Base-by-base conservation (phyloP, 2,888 invertebrate species). In the Drosophila ustulata region DNA sequence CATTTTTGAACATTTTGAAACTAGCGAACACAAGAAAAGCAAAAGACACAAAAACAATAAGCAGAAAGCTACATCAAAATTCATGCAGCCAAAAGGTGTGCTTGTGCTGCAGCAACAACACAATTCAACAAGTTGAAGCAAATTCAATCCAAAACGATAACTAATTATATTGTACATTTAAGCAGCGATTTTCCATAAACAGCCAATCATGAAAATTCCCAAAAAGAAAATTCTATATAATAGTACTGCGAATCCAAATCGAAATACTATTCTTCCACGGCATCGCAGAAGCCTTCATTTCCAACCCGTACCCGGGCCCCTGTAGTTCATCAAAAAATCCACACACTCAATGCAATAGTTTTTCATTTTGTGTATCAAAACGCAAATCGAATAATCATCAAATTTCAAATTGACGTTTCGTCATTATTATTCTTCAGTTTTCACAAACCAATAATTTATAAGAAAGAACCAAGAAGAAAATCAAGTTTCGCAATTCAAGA, bases 291-390 rank as follows among this genome's bases (percentile, higher is more conserved):
- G 89, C 82, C 75, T 80, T 80, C 74, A 78, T 77, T 88, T 80
- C 80, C 82, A 82, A 76, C 78, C 80, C 59, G 67, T 39, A 59
- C 41, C 70, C 53, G 70, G 68, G 74, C 82, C 75, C 80, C 81
- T 71, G 73, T 66, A 45, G 3, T 50, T 32, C n/a, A 34, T 18
- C 43, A 66, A 69, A 83, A 86, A 66, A 68, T 77, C 67, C 75
- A 86, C 88, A 88, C 87, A 87, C 85, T 70, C 86, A 82, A 86
- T 89, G 89, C 90, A 90, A 90, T 90, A 90, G 89, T 88, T 89
- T 89, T 80, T 89, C 83, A 88, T 87, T 89, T 89, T 85, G 87
- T 88, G 86, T 84, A 78, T 62, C 59, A 65, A 67, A 88, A 82
- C 77, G 81, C 81, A 74, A 82, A 77, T 86, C 77, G 71, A 77